Evolutionary conservation across 2,888 invertebrate species (phyloP).

Genomic region (Phengaris alcon): DNA sequence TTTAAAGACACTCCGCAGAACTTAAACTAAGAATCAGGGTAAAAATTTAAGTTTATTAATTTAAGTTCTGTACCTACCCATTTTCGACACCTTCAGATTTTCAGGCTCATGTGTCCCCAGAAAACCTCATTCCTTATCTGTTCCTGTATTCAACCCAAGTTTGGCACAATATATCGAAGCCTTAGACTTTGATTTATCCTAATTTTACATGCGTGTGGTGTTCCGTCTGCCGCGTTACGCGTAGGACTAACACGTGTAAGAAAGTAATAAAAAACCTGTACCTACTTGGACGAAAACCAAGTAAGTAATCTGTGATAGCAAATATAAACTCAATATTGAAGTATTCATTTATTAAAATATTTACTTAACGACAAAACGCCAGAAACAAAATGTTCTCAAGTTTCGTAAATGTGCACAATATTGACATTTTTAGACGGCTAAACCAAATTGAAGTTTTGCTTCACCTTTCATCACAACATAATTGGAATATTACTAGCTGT

Average conservation of each 20-base stretch:
- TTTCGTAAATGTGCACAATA: no score
- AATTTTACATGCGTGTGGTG: not conserved
- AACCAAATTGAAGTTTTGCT: no score
- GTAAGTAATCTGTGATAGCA: not conserved
- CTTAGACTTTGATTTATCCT: not conserved
- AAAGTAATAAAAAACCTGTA: not conserved
- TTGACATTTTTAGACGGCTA: no score
- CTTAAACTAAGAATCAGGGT: no score
- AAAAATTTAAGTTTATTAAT: no score
- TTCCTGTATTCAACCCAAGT: slow-evolving; percentile 1
- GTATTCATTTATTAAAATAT: no score
- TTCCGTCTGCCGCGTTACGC: not conserved
- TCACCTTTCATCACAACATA: no score
- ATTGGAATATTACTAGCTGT: no score
- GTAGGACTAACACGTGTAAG: not conserved
- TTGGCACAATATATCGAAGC: not conserved
- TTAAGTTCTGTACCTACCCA: no score
- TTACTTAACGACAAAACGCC: no score
- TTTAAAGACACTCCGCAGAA: no score
- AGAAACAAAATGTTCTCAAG: no score
- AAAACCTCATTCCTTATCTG: not conserved
- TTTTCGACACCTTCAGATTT: not conserved
- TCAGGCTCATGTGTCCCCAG: not conserved
- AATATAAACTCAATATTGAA: not conserved
- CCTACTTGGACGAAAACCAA: not conserved